These are phyloP conservation scores for Harpagifer antarcticus DNA, from an alignment of 2,797 vertebrate genomes.

Conservation along the genomic window DNA sequence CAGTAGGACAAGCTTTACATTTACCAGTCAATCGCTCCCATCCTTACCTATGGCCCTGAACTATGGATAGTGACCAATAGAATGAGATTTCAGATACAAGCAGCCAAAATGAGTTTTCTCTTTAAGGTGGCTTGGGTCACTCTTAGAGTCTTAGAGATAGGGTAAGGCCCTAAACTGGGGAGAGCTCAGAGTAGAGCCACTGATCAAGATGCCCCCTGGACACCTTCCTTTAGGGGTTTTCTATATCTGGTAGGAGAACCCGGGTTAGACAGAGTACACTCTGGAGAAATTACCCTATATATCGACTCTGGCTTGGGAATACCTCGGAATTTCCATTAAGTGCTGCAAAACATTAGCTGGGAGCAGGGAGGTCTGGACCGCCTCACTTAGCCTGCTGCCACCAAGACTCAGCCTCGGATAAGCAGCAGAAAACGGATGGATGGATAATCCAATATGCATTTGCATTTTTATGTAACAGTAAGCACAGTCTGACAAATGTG, in stretches of 20 bases:
- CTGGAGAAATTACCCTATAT: not conserved
- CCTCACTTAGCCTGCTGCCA: not conserved
- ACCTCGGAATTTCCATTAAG: not conserved
- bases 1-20: not conserved
- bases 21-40: not conserved
- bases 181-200: not conserved
- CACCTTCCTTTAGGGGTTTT: not conserved
- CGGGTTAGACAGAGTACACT: not conserved
- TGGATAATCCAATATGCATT: slow-evolving; percentile 32
- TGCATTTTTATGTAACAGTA: slow-evolving; percentile 25
- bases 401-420: not conserved
- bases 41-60: not conserved
- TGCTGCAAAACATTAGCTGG: not conserved
- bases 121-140: too few relatives aligned
- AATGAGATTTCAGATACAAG: not conserved
- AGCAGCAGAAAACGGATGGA: slow-evolving; percentile 1
- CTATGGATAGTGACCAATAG: not conserved
- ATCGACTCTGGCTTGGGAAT: not conserved
- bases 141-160: not conserved
- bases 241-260: not conserved
- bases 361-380: not conserved
- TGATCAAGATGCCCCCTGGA: not conserved
- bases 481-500: slow-evolving; percentile 19
- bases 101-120: not conserved
- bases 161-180: not conserved